Evolutionary conservation across 2,113 vertebrate genomes (phyloP), one percentile per base, ranked within the genome.

Genomic region (Triplophysa tibetana): DNA sequence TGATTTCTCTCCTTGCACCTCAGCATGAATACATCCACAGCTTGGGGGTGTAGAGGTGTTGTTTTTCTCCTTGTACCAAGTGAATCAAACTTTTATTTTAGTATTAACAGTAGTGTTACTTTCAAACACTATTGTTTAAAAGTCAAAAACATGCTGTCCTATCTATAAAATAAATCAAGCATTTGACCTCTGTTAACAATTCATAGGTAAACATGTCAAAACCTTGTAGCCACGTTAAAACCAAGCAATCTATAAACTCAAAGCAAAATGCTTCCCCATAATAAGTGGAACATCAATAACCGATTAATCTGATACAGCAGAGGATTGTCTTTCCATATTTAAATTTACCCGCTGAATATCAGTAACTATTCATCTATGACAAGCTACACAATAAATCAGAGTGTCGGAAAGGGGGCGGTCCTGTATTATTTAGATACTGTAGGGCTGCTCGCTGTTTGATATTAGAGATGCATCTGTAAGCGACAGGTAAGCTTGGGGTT

Each of bases 401-500:
- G 58, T 26, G 56, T 63, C 17, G 58, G 9, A 63, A 63, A 75
- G 41, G 41, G 23, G 50, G 41, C 23, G 19, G 73, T 14, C 41
- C 13, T 50, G 75, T 79, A 81, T 85, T 75, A 85, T 83, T 84
- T 73, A 72, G 79, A 65, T 80, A 73, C 82, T 75, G 82, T 17
- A 50, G 78, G 75, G 58, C 74, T 33, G 67, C 19, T 26, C 67
- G 77, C 60, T 81, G 78, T 78, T 78, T 81, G 77, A 64, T 84
- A 81, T 84, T 78, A 83, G 69, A 74, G 75, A 75, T 23, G 62
- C 80, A 77, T 69, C 52, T 62, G 75, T 81, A 77, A 84, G 68
- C 83, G 83, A 83, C 85, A 84, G 85, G 85, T 89, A 83, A 84
- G 83, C 88, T 82, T 43, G 38, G 84, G 84, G 72, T 85, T 86